Percentiles rank a stretch among this genome's conserved stretches.
These are phyloP conservation scores for Scaptomyza tumidula DNA, from an alignment of 2,888 invertebrate species.

Conservation along the genomic window DNA sequence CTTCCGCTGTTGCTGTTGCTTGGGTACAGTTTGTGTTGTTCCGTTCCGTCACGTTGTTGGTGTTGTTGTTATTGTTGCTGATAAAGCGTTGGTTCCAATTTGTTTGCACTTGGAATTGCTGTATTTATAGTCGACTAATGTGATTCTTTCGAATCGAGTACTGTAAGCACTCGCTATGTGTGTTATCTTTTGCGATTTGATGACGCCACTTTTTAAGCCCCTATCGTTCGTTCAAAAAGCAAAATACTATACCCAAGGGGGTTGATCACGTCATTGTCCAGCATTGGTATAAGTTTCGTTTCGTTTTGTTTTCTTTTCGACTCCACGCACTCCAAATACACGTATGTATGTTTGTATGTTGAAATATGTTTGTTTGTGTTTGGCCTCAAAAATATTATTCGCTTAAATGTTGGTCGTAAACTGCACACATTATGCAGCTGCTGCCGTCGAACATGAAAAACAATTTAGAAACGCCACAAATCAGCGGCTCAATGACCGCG, in stretches of 20 bases:
- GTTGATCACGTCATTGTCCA: slow-evolving; percentile 41
- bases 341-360: neutral
- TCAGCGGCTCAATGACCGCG: slow-evolving; percentile 77
- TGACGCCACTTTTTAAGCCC: slow-evolving; percentile 29
- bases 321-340: slow-evolving; percentile 3
- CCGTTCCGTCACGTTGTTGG: slow-evolving; percentile 7
- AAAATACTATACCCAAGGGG: too few species aligned
- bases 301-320: slow-evolving; percentile 3
- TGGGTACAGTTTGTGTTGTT: slow-evolving; percentile 28
- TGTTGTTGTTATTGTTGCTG: slow-evolving; percentile 33
- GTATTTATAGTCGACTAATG: slow-evolving; percentile 48
- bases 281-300: neutral
- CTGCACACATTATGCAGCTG: slow-evolving; percentile 74
- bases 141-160: neutral
- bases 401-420: slow-evolving; percentile 61
- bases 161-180: slow-evolving; percentile 28
- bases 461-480: slow-evolving; percentile 78
- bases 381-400: slow-evolving; percentile 31
- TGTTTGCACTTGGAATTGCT: slow-evolving; percentile 72
- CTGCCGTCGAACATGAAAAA: slow-evolving; percentile 74
- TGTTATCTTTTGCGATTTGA: slow-evolving; percentile 36
- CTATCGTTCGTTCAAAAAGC: slow-evolving; percentile 13
- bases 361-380: neutral
- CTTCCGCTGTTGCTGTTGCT: slow-evolving; percentile 41
- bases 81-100: slow-evolving; percentile 65